These are phyloP conservation scores for Metacarcinus magister DNA, from an alignment of 2,888 invertebrate species.

Conservation along the genomic window DNA sequence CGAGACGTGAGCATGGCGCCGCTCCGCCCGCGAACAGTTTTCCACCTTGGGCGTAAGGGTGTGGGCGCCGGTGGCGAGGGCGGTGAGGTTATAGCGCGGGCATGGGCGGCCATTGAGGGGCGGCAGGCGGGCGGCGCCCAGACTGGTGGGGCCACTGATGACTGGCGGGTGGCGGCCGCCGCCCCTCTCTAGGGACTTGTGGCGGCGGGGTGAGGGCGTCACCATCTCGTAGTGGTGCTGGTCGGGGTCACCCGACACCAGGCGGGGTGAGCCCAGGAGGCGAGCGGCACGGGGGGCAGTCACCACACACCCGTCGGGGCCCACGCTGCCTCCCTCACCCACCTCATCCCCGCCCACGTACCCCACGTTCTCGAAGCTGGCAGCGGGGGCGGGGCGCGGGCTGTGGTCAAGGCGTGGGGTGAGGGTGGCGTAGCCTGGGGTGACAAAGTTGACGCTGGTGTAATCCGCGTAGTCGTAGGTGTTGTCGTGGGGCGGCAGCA, in stretches of 20 bases:
- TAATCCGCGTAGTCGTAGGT: slow-evolving; percentile 82
- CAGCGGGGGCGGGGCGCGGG: slow-evolving; percentile 89
- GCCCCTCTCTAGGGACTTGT: slow-evolving; percentile 80
- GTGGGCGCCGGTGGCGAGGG: slow-evolving; percentile 78
- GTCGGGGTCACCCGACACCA: slow-evolving; percentile 62
- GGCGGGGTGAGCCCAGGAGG: slow-evolving; percentile 71
- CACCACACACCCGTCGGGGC: slow-evolving; percentile 77
- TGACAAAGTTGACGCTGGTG: slow-evolving; percentile 80
- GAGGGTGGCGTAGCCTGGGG: slow-evolving; percentile 71
- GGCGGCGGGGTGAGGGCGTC: slow-evolving; percentile 76
- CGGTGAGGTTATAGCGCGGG: slow-evolving; percentile 80
- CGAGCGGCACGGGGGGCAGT: slow-evolving; percentile 80
- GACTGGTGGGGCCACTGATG: slow-evolving; percentile 80
- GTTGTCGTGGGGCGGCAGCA: slow-evolving; percentile 80
- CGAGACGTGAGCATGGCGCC: slow-evolving; percentile 80
- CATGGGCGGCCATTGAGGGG: slow-evolving; percentile 78
- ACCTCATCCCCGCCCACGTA: slow-evolving; percentile 92
- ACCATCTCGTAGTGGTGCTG: slow-evolving; percentile 81
- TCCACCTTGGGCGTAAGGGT: slow-evolving; percentile 80
- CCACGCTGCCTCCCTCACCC: slow-evolving; percentile 74
- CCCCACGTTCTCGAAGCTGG: slow-evolving; percentile 89
- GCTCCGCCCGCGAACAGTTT: slow-evolving; percentile 72
- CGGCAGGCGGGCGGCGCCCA: slow-evolving; percentile 78
- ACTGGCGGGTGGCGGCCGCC: slow-evolving; percentile 74
- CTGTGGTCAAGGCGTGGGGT: slow-evolving; percentile 84